A percentile compares a stretch with the other conserved stretches of the same genome.
Evolutionary conservation across 23 tunicate species (phyloP).

Genomic region (Halocynthia roretzi): DNA sequence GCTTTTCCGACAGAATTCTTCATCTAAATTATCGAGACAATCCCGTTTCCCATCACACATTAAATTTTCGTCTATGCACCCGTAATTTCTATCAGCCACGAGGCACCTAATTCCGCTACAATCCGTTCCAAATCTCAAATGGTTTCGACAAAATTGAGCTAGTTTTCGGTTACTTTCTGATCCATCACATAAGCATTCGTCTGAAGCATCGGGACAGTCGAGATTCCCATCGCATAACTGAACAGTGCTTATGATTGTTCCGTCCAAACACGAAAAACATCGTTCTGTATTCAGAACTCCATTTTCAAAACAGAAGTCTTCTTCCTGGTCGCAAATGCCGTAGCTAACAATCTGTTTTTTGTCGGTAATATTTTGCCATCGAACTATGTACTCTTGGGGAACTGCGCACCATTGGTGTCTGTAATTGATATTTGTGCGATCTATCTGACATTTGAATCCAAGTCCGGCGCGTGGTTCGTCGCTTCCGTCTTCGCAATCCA

Average conservation of each 20-base stretch:
- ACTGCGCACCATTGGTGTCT: not conserved
- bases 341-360: not conserved
- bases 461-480: slow-evolving; percentile 5
- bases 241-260: slow-evolving; percentile 32
- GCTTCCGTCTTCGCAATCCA: not conserved
- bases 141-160: too few species aligned
- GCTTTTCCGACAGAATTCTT: too few species aligned
- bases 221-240: slow-evolving; percentile 47
- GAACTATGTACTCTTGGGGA: not conserved
- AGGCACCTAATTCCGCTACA: not conserved
- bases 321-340: slow-evolving; percentile 4
- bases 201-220: slow-evolving; percentile 49
- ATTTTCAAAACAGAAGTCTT: slow-evolving; percentile 13
- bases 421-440: not conserved
- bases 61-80: slow-evolving; percentile 13
- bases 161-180: too few species aligned
- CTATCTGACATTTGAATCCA: slow-evolving; percentile 14
- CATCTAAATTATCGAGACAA: slow-evolving; percentile 18
- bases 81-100: not conserved
- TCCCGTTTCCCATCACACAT: slow-evolving; percentile 65
- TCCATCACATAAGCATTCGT: slow-evolving; percentile 42
- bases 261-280: slow-evolving; percentile 59
- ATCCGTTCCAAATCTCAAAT: not conserved
- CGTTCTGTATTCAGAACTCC: slow-evolving; percentile 14
- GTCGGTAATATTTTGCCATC: slow-evolving; percentile 3